Conservation (phyloP, 1,140 invertebrate genomes). For the Drosophila bipectinata region DNA sequence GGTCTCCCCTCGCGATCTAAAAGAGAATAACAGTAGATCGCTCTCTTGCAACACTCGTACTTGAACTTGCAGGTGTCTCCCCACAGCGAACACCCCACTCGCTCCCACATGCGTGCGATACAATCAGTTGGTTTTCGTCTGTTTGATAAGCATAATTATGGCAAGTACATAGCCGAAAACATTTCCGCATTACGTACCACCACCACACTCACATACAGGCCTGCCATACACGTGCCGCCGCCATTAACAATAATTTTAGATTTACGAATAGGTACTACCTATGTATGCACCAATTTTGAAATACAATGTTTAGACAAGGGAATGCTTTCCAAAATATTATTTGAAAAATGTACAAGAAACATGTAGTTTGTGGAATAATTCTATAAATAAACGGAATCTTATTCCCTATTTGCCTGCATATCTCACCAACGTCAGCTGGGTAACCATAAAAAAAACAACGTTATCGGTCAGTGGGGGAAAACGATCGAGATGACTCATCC, state of each 20-base stretch:
- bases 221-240: constrained; percentile 11
- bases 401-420: not conserved
- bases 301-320: not conserved
- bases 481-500: constrained; percentile 14
- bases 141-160: constrained; percentile 66
- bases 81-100: not conserved
- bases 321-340: not conserved
- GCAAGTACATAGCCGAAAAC: constrained; percentile 27
- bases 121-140: constrained; percentile 30
- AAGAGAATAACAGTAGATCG: constrained; percentile 4
- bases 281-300: not conserved
- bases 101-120: constrained; percentile 18
- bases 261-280: constrained; percentile 23
- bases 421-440: not conserved
- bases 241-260: constrained; percentile 34
- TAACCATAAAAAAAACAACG: constrained; percentile 4
- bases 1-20: constrained; percentile 19
- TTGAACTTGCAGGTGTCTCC: constrained; percentile 48
- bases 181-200: constrained; percentile 48
- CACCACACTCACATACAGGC: constrained; percentile 5
- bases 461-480: constrained; percentile 12
- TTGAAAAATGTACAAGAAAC: not conserved
- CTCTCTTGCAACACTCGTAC: constrained; percentile 46
- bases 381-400: not conserved
- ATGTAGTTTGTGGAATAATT: not conserved